These are phyloP conservation scores for Lutraria rhynchaena DNA, from an alignment of 1,140 invertebrate genomes.

Conservation along the genomic window DNA sequence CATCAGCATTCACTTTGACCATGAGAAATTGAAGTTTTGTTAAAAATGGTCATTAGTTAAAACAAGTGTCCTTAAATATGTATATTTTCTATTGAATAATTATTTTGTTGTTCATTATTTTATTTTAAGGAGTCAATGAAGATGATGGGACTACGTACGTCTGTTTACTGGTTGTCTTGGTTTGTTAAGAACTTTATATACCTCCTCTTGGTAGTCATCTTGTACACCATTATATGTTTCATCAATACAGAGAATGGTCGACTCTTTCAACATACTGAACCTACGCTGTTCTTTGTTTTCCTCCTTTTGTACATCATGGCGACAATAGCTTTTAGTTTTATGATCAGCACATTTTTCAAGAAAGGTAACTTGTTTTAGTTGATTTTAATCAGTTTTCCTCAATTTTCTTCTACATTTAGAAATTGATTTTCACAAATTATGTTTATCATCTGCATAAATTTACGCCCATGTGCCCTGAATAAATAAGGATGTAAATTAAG, in stretches of 20 bases:
- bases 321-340: constrained; percentile 84
- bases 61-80: too few species aligned
- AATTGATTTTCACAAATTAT: too few species aligned
- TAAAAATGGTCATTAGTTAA: too few species aligned
- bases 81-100: too few species aligned
- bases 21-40: constrained; percentile 60
- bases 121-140: constrained; percentile 90
- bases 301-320: constrained; percentile 83
- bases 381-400: too few species aligned
- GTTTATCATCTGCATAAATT: too few species aligned
- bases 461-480: too few species aligned
- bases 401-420: too few species aligned
- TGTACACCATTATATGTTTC: constrained; percentile 83
- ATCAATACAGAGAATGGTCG: constrained; percentile 63
- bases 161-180: constrained; percentile 92
- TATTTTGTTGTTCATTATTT: too few species aligned
- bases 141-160: constrained; percentile 92
- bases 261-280: constrained; percentile 83
- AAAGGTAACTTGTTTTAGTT: too few species aligned
- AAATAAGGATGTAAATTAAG: too few species aligned
- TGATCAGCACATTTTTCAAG: constrained; percentile 84
- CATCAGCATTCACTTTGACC: constrained; percentile 40
- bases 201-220: constrained; percentile 84
- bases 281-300: constrained; percentile 83
- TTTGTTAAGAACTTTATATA: constrained; percentile 90